Evolutionary conservation across 2,797 vertebrate species (phyloP).

Genomic region (Neopelma chrysocephalum): DNA sequence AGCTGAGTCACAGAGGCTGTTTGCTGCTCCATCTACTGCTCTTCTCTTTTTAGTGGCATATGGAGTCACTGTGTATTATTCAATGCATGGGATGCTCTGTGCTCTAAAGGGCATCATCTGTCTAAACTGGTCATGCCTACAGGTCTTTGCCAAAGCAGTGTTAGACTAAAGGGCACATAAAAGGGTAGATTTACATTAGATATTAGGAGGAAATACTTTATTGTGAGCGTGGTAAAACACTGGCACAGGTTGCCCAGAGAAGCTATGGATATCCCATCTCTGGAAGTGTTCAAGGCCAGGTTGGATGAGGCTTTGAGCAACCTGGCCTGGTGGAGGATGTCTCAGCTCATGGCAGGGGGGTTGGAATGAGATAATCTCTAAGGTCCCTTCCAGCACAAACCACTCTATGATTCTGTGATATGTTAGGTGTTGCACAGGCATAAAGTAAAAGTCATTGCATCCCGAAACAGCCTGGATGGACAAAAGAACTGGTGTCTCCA

Average conservation of each 20-base stretch:
- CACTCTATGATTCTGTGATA: not conserved
- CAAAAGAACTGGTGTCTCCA: not conserved
- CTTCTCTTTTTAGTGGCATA: not conserved
- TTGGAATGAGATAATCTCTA: not conserved
- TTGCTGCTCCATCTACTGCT: not conserved
- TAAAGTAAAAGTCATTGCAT: not conserved
- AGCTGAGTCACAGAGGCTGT: not conserved
- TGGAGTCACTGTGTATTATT: fast-evolving
- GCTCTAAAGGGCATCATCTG: not conserved
- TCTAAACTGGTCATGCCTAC: not conserved
- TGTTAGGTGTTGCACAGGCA: not conserved
- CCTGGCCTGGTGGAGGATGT: fast-evolving
- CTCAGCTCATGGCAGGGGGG: fast-evolving
- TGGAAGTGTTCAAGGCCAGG: not conserved
- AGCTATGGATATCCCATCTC: not conserved
- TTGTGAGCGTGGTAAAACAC: fast-evolving
- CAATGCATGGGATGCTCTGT: not conserved
- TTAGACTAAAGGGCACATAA: not conserved
- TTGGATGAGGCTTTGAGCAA: not conserved
- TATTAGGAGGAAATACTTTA: not conserved
- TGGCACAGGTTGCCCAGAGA: not conserved
- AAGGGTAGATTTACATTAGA: not conserved
- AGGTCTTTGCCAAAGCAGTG: not conserved
- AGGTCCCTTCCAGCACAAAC: not conserved
- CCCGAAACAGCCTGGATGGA: not conserved